Percentiles rank a stretch among this genome's conserved stretches.
Evolutionary conservation across 1,140 invertebrate species (phyloP).

Genomic region (Lutraria rhynchaena): DNA sequence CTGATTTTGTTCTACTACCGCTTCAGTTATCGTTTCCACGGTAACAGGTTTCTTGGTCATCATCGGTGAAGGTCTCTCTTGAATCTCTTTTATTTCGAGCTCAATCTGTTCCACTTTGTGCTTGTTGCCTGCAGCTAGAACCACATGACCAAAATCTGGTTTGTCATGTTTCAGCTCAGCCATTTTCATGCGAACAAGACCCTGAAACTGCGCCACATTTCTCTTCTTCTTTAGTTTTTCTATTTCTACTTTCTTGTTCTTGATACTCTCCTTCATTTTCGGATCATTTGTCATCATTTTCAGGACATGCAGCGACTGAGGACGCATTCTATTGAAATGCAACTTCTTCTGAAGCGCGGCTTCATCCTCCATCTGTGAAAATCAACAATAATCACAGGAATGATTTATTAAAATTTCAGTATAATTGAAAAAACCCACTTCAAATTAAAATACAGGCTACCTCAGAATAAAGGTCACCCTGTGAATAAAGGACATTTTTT

Average conservation of each 20-base stretch:
- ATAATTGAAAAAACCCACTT: too few species aligned
- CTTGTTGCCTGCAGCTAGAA: not conserved
- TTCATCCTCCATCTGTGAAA: conserved; percentile 10
- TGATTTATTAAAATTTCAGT: too few species aligned
- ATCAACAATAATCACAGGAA: too few species aligned
- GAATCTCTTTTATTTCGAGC: not conserved
- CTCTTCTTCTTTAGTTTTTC: conserved; percentile 4
- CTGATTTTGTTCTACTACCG: too few species aligned
- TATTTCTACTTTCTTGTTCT: conserved; percentile 15
- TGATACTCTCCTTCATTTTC: conserved; percentile 5
- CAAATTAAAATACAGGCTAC: too few species aligned
- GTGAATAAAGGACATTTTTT: too few species aligned
- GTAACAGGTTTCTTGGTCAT: too few species aligned
- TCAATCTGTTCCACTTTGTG: not conserved
- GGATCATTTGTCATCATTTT: conserved; percentile 14
- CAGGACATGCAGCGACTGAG: conserved; percentile 24
- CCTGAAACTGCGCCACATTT: too few species aligned
- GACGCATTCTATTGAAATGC: conserved; percentile 39
- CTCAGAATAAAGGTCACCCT: too few species aligned
- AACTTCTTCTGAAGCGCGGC: conserved; percentile 9
- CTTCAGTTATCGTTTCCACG: not conserved
- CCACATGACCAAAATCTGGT: not conserved
- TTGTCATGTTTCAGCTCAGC: too few species aligned
- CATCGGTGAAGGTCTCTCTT: not conserved
- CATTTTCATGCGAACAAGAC: too few species aligned